Base-by-base conservation (phyloP, 2,888 invertebrate genomes). In the Sinopyrophorus schimmeli region DNA sequence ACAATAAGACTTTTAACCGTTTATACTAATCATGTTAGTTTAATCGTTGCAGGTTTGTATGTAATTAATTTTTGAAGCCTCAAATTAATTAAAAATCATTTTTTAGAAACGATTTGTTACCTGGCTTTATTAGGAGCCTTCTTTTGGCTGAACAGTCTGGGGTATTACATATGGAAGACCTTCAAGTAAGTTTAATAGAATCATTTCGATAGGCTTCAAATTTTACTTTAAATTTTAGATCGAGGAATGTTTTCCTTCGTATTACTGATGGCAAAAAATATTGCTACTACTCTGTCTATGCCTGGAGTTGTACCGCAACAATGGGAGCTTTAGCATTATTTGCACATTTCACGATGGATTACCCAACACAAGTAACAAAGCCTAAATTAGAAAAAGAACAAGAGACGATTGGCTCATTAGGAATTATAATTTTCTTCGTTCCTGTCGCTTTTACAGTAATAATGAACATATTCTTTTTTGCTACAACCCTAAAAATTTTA, bases 161-260 rank as follows among this genome's bases (percentile, higher is more conserved):
- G 90, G 35, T 92, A 88, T 68, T 91, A 91, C 68, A 86, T 91
- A 53, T 92, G 91, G 91, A 89, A 86, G 69, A 91, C 89, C 1
- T 91, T 92, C 67, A 85, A 81, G 85, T 85, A 74, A 15, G 39
- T 18, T 17, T 12, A 27, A 27, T 3, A 27, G 2, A 7, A 27
- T 20, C 21, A 20, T 20, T 20, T 20, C 21, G n/a, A 20, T 20
- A 6, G 27, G 6, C 27, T 27, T 27, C 27, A 5, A 9, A 27
- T 27, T 11, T 35, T 24, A 10, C 26, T 42, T 37, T 23, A 21
- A 16, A 5, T 34, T 39, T 31, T 68, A 86, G 89, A 63, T 90
- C 91, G 3, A 77, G 89, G 31, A 91, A 91, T 70, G 89, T 92
- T 2, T 92, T 90, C 63, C 73, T 92, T 3, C 77, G 91, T 43